Evolutionary conservation across 2,113 vertebrate genomes (phyloP).

Genomic region (Dicentrarchus labrax): DNA sequence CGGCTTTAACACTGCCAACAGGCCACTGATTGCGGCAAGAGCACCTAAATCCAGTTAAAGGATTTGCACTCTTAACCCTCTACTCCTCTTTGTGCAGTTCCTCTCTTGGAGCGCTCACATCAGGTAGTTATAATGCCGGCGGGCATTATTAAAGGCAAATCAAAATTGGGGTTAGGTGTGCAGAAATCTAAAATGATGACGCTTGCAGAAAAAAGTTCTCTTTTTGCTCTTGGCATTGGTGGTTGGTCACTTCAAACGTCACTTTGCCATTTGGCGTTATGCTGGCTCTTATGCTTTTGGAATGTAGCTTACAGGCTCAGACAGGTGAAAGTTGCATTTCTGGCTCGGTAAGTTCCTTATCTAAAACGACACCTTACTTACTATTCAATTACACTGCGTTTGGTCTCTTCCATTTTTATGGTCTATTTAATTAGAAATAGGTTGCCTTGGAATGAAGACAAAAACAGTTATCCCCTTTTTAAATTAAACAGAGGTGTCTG

Average conservation of each 20-base stretch:
- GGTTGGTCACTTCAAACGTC: slow-evolving; percentile 48
- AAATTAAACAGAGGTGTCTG: too few species aligned
- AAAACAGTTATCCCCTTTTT: too few species aligned
- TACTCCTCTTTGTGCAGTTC: slow-evolving; percentile 51
- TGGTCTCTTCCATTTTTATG: background rate
- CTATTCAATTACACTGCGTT: background rate
- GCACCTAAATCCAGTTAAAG: slow-evolving; percentile 85
- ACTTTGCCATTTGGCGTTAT: slow-evolving; percentile 51
- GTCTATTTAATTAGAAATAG: background rate
- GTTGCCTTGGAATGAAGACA: background rate
- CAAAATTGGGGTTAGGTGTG: slow-evolving; percentile 61
- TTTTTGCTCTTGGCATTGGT: slow-evolving; percentile 43
- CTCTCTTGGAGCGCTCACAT: slow-evolving; percentile 54
- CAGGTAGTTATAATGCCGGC: slow-evolving; percentile 65
- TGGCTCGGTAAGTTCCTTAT: background rate
- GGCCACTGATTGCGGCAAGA: slow-evolving; percentile 67
- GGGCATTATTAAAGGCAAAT: slow-evolving; percentile 74
- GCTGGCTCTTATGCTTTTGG: slow-evolving; percentile 38
- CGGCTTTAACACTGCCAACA: slow-evolving; percentile 67
- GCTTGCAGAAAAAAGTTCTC: slow-evolving; percentile 64
- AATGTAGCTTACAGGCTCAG: slow-evolving; percentile 34
- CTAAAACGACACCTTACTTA: background rate
- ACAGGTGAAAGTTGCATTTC: slow-evolving; percentile 1
- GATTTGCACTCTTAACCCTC: slow-evolving; percentile 77
- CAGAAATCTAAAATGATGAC: slow-evolving; percentile 73